A percentile compares a stretch with the other conserved stretches of the same genome.
phyloP scores from a whole-genome alignment of 2,113 vertebrate genomes.

The Rissa tridactyla region DNA sequence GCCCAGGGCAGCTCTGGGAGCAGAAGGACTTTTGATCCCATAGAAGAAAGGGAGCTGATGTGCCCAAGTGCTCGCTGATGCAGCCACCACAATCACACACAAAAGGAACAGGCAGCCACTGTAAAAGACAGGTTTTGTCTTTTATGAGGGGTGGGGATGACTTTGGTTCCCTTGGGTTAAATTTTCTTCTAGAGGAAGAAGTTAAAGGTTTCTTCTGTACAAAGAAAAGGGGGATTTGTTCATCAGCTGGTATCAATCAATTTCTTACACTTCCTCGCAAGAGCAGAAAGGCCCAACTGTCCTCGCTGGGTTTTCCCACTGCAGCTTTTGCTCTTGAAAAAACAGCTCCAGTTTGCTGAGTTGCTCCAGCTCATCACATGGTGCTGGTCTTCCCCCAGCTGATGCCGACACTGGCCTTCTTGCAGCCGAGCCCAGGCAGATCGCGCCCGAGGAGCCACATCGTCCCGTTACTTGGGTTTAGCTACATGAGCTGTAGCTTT shows the following conservation, averaged over 20 bases:
- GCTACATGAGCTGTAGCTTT: not conserved
- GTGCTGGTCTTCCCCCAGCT: not conserved
- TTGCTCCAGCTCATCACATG: accelerated
- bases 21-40: not conserved
- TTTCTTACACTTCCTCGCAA: not conserved
- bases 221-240: not conserved
- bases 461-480: not conserved
- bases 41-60: not conserved
- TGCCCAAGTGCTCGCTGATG: not conserved
- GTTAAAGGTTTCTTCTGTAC: not conserved
- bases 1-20: not conserved
- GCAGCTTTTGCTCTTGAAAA: not conserved
- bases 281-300: not conserved
- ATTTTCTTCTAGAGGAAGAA: not conserved
- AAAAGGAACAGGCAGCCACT: not conserved
- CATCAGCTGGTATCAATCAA: not conserved
- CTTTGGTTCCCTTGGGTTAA: not conserved
- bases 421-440: not conserved
- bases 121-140: not conserved
- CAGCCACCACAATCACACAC: not conserved
- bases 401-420: accelerated
- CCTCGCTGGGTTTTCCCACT: not conserved
- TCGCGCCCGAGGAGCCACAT: not conserved
- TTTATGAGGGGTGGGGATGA: not conserved
- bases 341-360: accelerated